Evolutionary conservation across 2,797 vertebrate genomes (phyloP).

Genomic region (Sebastes baramenuke): DNA sequence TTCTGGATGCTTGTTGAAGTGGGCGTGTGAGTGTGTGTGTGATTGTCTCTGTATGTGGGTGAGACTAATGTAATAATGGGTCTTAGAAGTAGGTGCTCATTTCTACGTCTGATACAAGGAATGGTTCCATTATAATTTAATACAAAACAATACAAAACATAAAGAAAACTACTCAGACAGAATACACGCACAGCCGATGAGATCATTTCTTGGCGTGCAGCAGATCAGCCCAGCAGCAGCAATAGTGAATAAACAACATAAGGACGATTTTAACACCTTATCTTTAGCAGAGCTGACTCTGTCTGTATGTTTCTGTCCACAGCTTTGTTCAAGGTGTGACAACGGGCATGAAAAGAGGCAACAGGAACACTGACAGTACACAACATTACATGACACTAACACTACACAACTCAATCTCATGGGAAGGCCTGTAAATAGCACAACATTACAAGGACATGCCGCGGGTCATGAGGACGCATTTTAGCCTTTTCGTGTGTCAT

Average conservation of each 20-base stretch:
- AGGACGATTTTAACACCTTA: slow-evolving; percentile 49
- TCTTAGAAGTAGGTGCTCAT: background rate
- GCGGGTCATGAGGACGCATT: no score
- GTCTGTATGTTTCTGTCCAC: slow-evolving; percentile 34
- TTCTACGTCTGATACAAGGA: background rate
- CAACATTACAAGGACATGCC: no score
- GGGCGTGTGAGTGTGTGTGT: background rate
- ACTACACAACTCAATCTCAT: background rate
- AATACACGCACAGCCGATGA: background rate
- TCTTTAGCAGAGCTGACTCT: slow-evolving; percentile 45
- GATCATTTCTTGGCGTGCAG: background rate
- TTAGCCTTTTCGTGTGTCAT: no score
- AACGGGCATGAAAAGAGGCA: slow-evolving; percentile 12
- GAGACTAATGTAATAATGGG: background rate
- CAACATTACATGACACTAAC: background rate
- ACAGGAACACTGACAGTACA: background rate
- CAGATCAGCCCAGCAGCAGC: background rate
- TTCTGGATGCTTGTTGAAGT: background rate
- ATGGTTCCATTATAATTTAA: background rate
- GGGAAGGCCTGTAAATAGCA: background rate
- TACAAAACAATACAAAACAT: background rate
- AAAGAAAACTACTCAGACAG: background rate
- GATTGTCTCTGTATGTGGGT: background rate
- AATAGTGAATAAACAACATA: slow-evolving; percentile 39
- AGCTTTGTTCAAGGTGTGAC: slow-evolving; percentile 23